A percentile compares a stretch with the other conserved stretches of the same genome.
phyloP scores from a whole-genome alignment of 2,888 invertebrate species.

The Schrankia costaestrigalis region DNA sequence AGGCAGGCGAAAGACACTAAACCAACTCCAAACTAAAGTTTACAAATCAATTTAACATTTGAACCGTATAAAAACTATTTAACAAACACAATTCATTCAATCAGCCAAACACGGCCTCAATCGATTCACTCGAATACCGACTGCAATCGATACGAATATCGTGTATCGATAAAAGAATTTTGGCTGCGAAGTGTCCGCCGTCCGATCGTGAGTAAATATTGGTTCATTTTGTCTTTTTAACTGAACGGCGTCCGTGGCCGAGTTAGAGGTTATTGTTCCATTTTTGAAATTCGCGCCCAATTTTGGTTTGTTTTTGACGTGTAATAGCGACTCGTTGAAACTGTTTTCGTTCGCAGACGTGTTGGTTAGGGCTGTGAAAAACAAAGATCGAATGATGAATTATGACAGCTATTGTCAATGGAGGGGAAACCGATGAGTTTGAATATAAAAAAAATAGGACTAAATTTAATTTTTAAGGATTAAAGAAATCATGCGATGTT shows the following conservation, averaged over 20 bases:
- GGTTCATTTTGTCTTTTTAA: slow-evolving; percentile 61
- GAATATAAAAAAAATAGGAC: too few relatives aligned
- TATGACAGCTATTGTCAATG: slow-evolving; percentile 6
- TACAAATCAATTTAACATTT: too few relatives aligned
- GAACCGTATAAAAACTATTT: slow-evolving; percentile 7
- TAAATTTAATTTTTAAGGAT: too few relatives aligned
- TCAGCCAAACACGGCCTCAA: slow-evolving; percentile 10
- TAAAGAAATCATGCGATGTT: too few relatives aligned
- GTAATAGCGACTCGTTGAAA: slow-evolving; percentile 40
- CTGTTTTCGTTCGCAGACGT: slow-evolving; percentile 24
- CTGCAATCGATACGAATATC: slow-evolving; percentile 34
- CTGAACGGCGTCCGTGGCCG: slow-evolving; percentile 70
- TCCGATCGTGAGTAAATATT: slow-evolving; percentile 58
- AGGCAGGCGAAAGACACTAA: too few relatives aligned
- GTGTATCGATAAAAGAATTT: slow-evolving; percentile 53
- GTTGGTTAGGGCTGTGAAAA: slow-evolving; percentile 23
- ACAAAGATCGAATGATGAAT: slow-evolving; percentile 19
- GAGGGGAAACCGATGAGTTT: too few relatives aligned
- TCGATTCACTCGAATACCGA: slow-evolving; percentile 17
- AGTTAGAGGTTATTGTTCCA: slow-evolving; percentile 76
- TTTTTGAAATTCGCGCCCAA: slow-evolving; percentile 67
- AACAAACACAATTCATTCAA: slow-evolving; percentile 5
- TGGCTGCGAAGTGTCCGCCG: slow-evolving; percentile 44
- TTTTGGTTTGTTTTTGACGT: slow-evolving; percentile 44
- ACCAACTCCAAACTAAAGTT: too few relatives aligned